Base-by-base conservation (phyloP, 2,113 vertebrate genomes). In the Thunnus thynnus region DNA sequence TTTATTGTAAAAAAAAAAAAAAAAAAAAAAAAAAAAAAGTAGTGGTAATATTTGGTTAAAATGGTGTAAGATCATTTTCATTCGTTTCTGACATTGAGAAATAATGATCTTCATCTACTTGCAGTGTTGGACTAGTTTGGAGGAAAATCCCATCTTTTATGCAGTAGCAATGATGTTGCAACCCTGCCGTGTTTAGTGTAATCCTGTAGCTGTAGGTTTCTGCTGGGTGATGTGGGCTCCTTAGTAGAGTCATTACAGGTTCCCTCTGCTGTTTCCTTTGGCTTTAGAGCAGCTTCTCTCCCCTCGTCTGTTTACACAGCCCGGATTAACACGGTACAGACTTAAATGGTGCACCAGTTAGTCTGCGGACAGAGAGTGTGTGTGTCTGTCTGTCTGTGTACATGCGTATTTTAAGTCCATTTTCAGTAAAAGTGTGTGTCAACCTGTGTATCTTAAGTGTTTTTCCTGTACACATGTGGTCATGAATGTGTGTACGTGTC, bases 151-250 rank as follows among this genome's bases (percentile, higher is more conserved):
- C 11, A 5, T 17, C 46, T 2, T 10, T 16, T 18, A 41, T 60
- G 30, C 11, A 46, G 16, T 1, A 30, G 48, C 1, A 5, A 22
- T 54, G 71, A 72, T 82, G 61, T 73, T 81, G 78, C 54, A 82
- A 48, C 50, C 60, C 51, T 3, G 48, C 13, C 0, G 14, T 87
- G 76, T 82, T 82, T 77, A 63, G 27, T 83, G 82, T 90, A 69
- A 76, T 47, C 55, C 11, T 83, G 84, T 72, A 30, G 22, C 68
- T 55, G 72, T 78, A 87, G 83, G 58, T 69, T 44, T 13, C 50
- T 17, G 17, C 41, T 20, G 22, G 51, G 2, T 0, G 3, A 48
- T 77, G 78, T 41, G 63, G 73, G 52, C 69, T 74, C 58, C 56
- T 80, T 56, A 73, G 57, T 20, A 64, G 47, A 63, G 76, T 81